These are phyloP conservation scores for Neotragus pygmaeus DNA, from an alignment of 2,113 vertebrate species.

Conservation along the genomic window DNA sequence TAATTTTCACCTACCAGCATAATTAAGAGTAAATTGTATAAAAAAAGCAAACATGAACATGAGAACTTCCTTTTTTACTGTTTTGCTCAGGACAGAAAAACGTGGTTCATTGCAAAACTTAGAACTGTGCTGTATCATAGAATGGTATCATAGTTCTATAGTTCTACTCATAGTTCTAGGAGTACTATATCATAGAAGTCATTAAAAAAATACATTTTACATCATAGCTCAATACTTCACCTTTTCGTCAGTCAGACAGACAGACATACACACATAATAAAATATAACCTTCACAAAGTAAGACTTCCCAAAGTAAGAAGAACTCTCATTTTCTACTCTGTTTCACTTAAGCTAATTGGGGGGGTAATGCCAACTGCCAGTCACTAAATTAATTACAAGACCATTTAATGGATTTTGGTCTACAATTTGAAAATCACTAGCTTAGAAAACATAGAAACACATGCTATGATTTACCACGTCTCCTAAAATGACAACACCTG, in stretches of 20 bases:
- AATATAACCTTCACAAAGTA: neutral
- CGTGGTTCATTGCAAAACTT: neutral
- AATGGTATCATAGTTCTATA: neutral
- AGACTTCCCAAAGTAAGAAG: neutral
- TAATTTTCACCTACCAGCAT: neutral
- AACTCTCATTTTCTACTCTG: neutral
- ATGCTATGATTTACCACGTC: neutral
- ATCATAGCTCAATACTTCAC: neutral
- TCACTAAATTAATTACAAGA: neutral
- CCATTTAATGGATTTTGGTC: neutral
- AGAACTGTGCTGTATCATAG: neutral
- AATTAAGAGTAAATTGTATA: neutral
- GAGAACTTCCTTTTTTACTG: neutral
- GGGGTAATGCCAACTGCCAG: neutral
- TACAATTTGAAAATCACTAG: neutral
- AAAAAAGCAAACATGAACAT: neutral
- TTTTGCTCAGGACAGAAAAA: neutral
- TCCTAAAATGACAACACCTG: neutral
- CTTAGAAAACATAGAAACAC: slow-evolving; percentile 13
- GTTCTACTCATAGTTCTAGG: neutral
- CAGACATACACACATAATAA: neutral
- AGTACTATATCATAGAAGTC: neutral
- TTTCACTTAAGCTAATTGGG: neutral
- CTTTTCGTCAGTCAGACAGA: neutral
- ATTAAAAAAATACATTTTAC: neutral